Evolutionary conservation across 1,140 invertebrate genomes (phyloP).

Genomic region (Drosophila navojoa): DNA sequence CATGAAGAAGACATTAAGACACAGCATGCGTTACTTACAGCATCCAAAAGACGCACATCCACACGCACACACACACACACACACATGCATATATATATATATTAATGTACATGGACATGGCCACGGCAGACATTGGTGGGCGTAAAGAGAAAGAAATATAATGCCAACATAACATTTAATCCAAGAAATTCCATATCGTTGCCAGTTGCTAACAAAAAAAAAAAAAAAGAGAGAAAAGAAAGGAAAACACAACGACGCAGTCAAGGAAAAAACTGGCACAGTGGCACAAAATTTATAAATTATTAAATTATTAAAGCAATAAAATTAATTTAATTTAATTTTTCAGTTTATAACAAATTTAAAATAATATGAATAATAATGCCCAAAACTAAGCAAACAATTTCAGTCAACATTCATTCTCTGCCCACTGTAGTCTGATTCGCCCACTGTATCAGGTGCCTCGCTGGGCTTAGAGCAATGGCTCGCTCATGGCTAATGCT

Average conservation of each 20-base stretch:
- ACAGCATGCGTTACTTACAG: constrained; percentile 71
- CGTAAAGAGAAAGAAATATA: constrained; percentile 79
- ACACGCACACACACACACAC: constrained; percentile 24
- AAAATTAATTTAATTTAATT: too few relatives aligned
- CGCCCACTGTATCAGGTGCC: neutral
- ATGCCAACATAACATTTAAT: constrained; percentile 83
- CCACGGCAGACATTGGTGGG: constrained; percentile 53
- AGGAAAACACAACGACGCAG: constrained; percentile 9
- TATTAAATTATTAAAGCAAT: too few relatives aligned
- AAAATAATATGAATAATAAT: too few relatives aligned
- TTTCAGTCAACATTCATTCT: too few relatives aligned
- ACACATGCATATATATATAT: constrained; percentile 11
- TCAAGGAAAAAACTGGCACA: constrained; percentile 37
- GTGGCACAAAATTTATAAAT: constrained; percentile 41
- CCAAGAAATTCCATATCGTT: constrained; percentile 78
- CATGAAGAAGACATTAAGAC: constrained; percentile 76
- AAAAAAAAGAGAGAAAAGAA: constrained; percentile 27
- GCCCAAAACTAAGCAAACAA: too few relatives aligned
- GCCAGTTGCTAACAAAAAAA: constrained; percentile 55
- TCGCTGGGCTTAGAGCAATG: constrained; percentile 5
- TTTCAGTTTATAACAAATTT: too few relatives aligned
- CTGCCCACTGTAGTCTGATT: neutral
- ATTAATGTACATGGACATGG: constrained; percentile 27
- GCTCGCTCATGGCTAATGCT: constrained; percentile 41
- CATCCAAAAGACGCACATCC: constrained; percentile 31